Evolutionary conservation across 2,888 invertebrate species (phyloP).

Genomic region (Drepana falcataria): DNA sequence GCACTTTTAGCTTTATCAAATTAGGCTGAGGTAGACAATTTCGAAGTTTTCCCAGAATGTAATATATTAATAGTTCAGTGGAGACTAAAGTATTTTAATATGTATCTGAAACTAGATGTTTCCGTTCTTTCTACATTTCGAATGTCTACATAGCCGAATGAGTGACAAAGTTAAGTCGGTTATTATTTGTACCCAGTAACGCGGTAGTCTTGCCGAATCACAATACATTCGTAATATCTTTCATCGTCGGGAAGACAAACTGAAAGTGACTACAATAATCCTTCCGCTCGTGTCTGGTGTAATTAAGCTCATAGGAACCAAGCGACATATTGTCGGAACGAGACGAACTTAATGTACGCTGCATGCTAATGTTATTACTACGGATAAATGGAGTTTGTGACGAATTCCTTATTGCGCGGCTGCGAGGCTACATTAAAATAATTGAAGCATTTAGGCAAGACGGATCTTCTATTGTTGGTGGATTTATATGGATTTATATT

Average conservation of each 20-base stretch:
- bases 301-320: not conserved
- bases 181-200: no score
- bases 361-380: constrained; percentile 1
- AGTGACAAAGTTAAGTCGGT: no score
- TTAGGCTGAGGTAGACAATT: no score
- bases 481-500: not conserved
- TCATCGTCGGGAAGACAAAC: not conserved
- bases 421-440: not conserved
- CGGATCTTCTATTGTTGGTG: not conserved
- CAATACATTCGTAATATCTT: not conserved
- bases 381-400: not conserved
- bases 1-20: no score
- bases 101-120: no score
- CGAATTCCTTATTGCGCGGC: not conserved
- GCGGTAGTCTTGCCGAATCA: no score
- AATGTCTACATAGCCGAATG: no score
- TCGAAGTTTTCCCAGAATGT: no score
- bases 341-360: not conserved
- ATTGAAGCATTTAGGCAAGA: not conserved
- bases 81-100: no score
- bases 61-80: no score
- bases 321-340: not conserved
- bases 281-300: not conserved
- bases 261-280: not conserved
- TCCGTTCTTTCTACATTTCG: no score